A percentile compares a stretch with the other conserved stretches of the same genome.
Evolutionary conservation across 2,113 vertebrate genomes (phyloP).

Genomic region (Onychorhynchus coronatus): DNA sequence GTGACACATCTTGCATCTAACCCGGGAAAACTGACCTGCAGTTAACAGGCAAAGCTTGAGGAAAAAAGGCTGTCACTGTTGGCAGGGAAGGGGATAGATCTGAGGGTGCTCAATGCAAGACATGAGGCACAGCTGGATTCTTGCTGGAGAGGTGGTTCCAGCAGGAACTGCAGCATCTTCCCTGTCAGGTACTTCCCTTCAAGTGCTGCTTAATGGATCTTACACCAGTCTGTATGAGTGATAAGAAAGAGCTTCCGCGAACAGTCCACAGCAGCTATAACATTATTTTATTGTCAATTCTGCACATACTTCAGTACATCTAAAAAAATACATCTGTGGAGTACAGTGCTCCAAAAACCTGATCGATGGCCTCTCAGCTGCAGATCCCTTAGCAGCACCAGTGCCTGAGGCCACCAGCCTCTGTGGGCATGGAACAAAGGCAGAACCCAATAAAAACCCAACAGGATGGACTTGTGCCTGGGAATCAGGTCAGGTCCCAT

Average conservation of each 20-base stretch:
- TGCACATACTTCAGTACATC: not conserved
- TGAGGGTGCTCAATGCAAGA: not conserved
- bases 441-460: not conserved
- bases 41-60: not conserved
- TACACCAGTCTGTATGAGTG: not conserved
- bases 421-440: not conserved
- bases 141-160: not conserved
- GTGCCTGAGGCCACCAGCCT: not conserved
- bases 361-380: not conserved
- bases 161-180: not conserved
- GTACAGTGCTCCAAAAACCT: not conserved
- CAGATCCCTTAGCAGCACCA: not conserved
- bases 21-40: not conserved
- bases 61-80: not conserved
- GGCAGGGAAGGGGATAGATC: not conserved
- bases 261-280: not conserved
- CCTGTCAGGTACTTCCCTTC: not conserved
- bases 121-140: not conserved
- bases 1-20: not conserved
- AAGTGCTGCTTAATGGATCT: not conserved
- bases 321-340: not conserved
- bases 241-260: not conserved
- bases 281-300: conserved; percentile 60
- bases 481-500: not conserved
- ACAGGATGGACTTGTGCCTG: not conserved